phyloP scores from a whole-genome alignment of 2,113 vertebrate species.

The Phaethornis superciliosus region DNA sequence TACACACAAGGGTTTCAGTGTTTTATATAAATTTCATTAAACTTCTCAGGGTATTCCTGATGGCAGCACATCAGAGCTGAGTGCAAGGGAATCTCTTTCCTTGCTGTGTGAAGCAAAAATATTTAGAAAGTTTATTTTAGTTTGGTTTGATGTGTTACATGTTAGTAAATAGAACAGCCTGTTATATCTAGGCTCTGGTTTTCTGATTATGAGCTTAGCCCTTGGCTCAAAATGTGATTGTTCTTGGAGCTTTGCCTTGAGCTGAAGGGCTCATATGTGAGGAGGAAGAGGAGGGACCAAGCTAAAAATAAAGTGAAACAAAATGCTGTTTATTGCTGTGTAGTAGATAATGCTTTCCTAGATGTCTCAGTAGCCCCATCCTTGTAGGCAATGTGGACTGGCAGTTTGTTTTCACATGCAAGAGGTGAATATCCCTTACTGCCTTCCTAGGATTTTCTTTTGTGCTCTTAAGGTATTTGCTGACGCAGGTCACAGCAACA shows the following conservation, averaged over 20 bases:
- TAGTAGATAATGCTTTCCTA: slow-evolving; percentile 23
- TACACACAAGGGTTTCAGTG: slow-evolving; percentile 71
- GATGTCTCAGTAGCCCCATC: neutral
- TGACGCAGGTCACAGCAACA: neutral
- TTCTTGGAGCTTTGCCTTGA: slow-evolving; percentile 58
- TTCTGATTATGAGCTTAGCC: slow-evolving; percentile 35
- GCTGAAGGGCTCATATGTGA: neutral
- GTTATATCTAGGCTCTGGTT: slow-evolving; percentile 12
- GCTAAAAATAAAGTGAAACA: slow-evolving; percentile 65
- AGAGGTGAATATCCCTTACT: neutral
- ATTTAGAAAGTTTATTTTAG: slow-evolving; percentile 23
- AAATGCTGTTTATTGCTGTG: slow-evolving; percentile 25
- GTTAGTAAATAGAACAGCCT: slow-evolving; percentile 55
- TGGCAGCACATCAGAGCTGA: slow-evolving; percentile 46
- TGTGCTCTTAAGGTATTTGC: neutral
- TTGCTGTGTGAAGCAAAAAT: neutral
- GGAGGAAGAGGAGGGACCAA: slow-evolving; percentile 25
- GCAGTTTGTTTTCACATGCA: neutral
- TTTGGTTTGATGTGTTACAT: slow-evolving; percentile 33
- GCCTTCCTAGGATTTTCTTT: neutral
- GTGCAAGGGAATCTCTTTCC: neutral
- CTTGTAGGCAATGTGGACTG: neutral
- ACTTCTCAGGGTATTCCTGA: slow-evolving; percentile 62
- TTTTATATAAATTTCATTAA: slow-evolving; percentile 50
- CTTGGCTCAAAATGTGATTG: slow-evolving; percentile 18